These are phyloP conservation scores for Strigamia maritima DNA, from an alignment of 2,888 invertebrate genomes.

Conservation along the genomic window DNA sequence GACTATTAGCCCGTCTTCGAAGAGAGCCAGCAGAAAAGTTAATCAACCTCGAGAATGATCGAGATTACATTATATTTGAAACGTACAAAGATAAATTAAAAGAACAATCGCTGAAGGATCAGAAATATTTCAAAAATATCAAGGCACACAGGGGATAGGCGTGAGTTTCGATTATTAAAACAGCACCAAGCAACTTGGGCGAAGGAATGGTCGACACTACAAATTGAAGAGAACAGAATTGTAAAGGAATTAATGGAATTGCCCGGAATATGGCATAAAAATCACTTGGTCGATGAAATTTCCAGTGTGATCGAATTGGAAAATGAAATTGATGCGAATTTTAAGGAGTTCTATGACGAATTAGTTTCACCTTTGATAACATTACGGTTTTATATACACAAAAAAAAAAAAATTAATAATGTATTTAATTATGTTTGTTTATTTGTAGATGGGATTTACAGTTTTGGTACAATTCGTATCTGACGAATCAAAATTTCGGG, in stretches of 20 bases:
- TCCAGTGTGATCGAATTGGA: background rate
- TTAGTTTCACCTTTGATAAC: background rate
- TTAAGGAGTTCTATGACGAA: background rate
- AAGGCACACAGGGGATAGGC: background rate
- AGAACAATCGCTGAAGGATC: background rate
- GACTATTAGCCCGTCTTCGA: background rate
- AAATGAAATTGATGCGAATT: background rate
- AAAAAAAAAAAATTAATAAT: background rate
- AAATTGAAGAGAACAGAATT: background rate
- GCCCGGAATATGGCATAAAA: background rate
- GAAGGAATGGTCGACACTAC: background rate
- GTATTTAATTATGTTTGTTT: background rate
- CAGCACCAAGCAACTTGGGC: slow-evolving; percentile 24
- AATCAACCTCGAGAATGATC: background rate
- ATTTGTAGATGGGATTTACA: background rate
- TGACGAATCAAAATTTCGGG: background rate
- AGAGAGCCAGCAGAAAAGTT: background rate
- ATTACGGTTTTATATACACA: background rate
- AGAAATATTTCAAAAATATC: background rate
- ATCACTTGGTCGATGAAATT: background rate
- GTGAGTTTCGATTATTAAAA: background rate
- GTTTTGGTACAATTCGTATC: background rate
- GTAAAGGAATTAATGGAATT: background rate
- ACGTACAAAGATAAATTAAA: background rate
- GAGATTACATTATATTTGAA: background rate